Evolutionary conservation across 2,888 invertebrate genomes (phyloP).

Genomic region (Oscheius sp.): DNA sequence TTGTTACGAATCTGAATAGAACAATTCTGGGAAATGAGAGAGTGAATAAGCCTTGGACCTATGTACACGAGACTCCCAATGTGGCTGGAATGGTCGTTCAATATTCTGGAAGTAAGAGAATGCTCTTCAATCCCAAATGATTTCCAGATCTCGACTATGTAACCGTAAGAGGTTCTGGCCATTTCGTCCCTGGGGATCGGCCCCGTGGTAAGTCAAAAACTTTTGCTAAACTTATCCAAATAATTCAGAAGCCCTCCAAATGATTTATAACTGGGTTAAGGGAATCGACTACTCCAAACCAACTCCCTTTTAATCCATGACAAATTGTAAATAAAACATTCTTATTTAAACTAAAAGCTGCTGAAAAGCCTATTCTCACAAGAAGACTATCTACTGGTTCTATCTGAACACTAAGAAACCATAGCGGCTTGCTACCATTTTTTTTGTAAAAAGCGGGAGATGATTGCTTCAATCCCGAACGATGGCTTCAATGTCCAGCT

Average conservation of each 20-base stretch:
- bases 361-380: too few relatives aligned
- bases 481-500: too few relatives aligned
- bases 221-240: too few relatives aligned
- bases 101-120: constrained; percentile 35
- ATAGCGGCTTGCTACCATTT: too few relatives aligned
- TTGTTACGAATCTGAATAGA: constrained; percentile 43
- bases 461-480: too few relatives aligned
- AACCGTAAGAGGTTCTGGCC: constrained; percentile 57
- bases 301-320: constrained; percentile 17
- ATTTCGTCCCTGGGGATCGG: constrained; percentile 57
- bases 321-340: too few relatives aligned
- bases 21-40: constrained; percentile 36
- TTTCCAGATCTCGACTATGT: constrained; percentile 46
- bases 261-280: constrained; percentile 55
- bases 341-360: too few relatives aligned
- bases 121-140: neutral
- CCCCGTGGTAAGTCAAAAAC: too few relatives aligned
- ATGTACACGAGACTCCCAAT: constrained; percentile 27
- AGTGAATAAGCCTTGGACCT: constrained; percentile 48
- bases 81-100: constrained; percentile 46
- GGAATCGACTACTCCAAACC: constrained; percentile 45
- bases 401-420: too few relatives aligned
- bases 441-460: too few relatives aligned
- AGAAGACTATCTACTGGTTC: too few relatives aligned
- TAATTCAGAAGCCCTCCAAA: constrained; percentile 57